Conservation (phyloP, 2,888 invertebrate genomes). For the Plusia festucae region DNA sequence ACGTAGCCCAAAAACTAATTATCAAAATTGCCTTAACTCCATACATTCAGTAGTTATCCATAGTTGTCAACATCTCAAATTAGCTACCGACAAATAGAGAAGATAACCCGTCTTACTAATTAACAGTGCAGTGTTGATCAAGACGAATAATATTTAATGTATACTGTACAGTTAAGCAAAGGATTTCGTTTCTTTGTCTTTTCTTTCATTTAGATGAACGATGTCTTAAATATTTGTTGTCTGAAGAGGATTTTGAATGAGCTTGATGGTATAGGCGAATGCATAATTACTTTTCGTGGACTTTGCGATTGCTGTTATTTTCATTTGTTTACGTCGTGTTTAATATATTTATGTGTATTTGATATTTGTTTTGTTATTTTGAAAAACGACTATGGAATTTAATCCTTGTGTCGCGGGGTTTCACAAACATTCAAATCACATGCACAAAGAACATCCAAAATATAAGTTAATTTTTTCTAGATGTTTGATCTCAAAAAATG, state of each 20-base stretch:
- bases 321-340: no score
- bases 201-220: constrained; percentile 13
- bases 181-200: constrained; percentile 23
- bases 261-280: not conserved
- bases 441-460: no score
- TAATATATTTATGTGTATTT: no score
- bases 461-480: no score
- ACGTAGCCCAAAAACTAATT: not conserved
- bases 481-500: no score
- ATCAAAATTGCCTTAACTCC: constrained; percentile 28
- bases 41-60: constrained; percentile 20
- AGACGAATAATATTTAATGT: constrained; percentile 51
- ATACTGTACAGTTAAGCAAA: constrained; percentile 45
- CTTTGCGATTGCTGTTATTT: no score
- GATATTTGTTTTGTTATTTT: no score
- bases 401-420: no score
- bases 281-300: not conserved
- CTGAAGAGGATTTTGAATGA: not conserved
- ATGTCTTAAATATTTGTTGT: constrained; percentile 28
- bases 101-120: constrained; percentile 68
- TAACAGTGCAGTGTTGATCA: constrained; percentile 60
- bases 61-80: constrained; percentile 71
- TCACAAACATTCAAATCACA: no score
- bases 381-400: no score
- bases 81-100: constrained; percentile 73